Evolutionary conservation across 2,113 vertebrate species (phyloP).

Genomic region (Thomomys bottae): DNA sequence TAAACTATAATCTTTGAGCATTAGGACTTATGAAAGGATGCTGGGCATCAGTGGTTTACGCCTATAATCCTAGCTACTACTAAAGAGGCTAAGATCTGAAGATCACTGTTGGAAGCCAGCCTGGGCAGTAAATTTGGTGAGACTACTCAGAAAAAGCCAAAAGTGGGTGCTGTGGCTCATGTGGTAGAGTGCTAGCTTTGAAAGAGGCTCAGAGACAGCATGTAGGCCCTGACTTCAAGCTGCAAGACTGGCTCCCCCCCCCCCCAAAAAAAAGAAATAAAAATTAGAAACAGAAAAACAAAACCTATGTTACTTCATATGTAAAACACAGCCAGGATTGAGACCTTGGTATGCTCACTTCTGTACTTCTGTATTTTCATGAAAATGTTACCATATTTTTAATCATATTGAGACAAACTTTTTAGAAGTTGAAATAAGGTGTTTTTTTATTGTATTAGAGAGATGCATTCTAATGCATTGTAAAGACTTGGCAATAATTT

Average conservation of each 20-base stretch:
- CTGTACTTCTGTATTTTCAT: neutral
- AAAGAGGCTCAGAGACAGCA: too few species aligned
- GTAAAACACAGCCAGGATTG: neutral
- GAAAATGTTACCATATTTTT: neutral
- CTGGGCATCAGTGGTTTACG: too few species aligned
- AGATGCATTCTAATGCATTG: neutral
- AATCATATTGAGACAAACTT: neutral
- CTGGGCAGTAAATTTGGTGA: too few species aligned
- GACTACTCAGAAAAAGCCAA: neutral
- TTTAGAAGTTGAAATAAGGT: neutral
- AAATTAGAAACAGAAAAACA: neutral
- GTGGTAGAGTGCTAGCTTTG: neutral
- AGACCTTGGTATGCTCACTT: neutral
- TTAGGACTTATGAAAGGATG: constrained; percentile 27
- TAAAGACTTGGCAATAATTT: neutral
- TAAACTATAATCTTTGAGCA: constrained; percentile 1
- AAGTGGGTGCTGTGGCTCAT: too few species aligned
- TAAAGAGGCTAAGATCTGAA: too few species aligned
- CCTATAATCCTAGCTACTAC: too few species aligned
- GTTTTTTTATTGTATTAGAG: neutral
- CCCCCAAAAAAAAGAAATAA: neutral
- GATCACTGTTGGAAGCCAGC: too few species aligned
- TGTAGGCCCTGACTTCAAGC: too few species aligned
- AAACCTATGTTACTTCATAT: neutral
- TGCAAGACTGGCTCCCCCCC: too few species aligned